Percentiles rank a stretch among this genome's conserved stretches.
Conservation (phyloP, 1,140 invertebrate species). For the Drosophila ambigua region DNA sequence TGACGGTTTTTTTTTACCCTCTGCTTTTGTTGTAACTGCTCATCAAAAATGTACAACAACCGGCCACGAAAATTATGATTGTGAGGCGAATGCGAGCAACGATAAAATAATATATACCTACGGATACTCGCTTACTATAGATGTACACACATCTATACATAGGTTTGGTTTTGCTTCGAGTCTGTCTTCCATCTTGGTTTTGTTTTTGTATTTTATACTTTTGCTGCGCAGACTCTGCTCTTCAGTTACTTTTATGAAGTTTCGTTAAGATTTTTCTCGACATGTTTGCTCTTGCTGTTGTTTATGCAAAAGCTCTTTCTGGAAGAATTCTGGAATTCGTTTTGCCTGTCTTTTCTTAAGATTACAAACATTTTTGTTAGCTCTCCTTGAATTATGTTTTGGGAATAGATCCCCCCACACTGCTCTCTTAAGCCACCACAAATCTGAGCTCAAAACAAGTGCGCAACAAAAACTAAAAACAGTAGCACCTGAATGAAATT, state of each 20-base stretch:
- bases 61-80: conserved; percentile 19
- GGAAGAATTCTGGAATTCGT: neutral
- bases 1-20: conserved; percentile 13
- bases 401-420: neutral
- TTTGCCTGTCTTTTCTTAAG: neutral
- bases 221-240: conserved; percentile 21
- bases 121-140: neutral
- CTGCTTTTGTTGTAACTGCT: conserved; percentile 72
- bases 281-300: conserved; percentile 21
- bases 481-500: conserved; percentile 36
- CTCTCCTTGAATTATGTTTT: neutral
- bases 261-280: conserved; percentile 52
- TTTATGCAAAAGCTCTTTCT: neutral
- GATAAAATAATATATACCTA: conserved; percentile 41
- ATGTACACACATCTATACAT: neutral
- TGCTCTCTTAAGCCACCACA: conserved; percentile 27
- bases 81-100: conserved; percentile 49
- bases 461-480: neutral
- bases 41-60: conserved; percentile 60
- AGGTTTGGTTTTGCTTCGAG: neutral
- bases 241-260: conserved; percentile 40
- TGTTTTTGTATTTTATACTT: neutral
- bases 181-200: conserved; percentile 33
- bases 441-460: conserved; percentile 45
- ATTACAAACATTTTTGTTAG: no score